Evolutionary conservation across 2,113 vertebrate species (phyloP), one percentile per base, ranked within the genome.

Genomic region (Psophia crepitans): DNA sequence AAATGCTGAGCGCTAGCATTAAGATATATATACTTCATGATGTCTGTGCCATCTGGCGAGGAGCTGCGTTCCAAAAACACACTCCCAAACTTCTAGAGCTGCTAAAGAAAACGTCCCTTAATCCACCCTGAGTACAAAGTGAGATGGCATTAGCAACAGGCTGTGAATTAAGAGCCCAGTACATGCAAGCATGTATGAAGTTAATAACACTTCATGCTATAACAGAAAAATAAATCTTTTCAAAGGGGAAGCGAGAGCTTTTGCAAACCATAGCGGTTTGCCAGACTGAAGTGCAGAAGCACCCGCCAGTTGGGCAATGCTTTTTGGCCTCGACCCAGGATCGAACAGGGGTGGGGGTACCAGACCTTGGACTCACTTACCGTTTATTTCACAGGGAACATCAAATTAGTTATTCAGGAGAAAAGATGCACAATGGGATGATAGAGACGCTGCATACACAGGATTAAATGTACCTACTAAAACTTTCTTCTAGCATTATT

Each of bases 291-390:
- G 35, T 76, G 49, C 81, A 87, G 61, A 18, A 79, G 58, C 37
- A 51, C 14, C 41, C 18, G 83, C 15, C 61, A 39, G 65, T 32
- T 81, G 48, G 43, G 87, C 81, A 93, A 82, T 3, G 37, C 20
- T 22, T 69, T 28, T 0, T 83, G 75, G 87, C 87, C 66, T 63
- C 1, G 0, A 19, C 32, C 46, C 2, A n/a, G 51, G 37, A 37
- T 2, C 0, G 0, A 83, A 48, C 66, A 57, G 2, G 1, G 46
- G 18, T 5, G 2, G 46, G 18, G 3, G 37, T 5, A 56, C 32
- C 87, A 80, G 91, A 94, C 96, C 87, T 93, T 93, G 94, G 93
- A 93, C 92, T 75, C n/a, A 3, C 0, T 4, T 20, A 64, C 87
- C 94, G 89, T 84, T 91, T 91, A 30, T 43, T 48, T 14, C 71